Base-by-base conservation (phyloP, 2,888 invertebrate genomes). In the Pogonocherus hispidulus region DNA sequence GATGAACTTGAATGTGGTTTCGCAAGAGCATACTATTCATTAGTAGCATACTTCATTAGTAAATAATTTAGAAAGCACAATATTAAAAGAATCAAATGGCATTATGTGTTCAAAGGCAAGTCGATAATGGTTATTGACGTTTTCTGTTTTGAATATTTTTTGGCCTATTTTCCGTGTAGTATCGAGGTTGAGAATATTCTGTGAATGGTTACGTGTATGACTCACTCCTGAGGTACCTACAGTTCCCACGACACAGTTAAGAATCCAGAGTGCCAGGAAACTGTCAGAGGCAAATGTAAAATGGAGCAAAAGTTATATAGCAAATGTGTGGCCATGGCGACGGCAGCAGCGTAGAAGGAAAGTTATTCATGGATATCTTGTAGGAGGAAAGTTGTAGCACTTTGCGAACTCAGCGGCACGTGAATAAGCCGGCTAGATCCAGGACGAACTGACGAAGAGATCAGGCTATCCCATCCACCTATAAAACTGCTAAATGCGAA, bases 351-450 rank as follows among this genome's bases (percentile, higher is more conserved):
- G 69, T 57, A 41, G 14, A 62, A 60, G 69, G 64, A 69, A 71
- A 71, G 71, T 66, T 71, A 67, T 69, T 69, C 79, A 76, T 76
- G 79, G 79, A 80, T 78, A 80, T 80, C 78, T 76, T 76, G 77
- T 76, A 77, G 76, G 78, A 76, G 62, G 78, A 79, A 80, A 78
- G 79, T 78, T 78, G 78, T 75, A 78, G 78, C 78, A 81, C 80
- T 82, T 82, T 81, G 78, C 79, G 76, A 78, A 80, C 79, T 79
- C 81, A 81, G 78, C 79, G 79, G 80, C 77, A 80, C 80, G 81
- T 80, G 81, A 81, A 81, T 62, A 62, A 62, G 62, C 51, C 62
- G 14, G 32, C 51, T 35, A 51, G 79, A 80, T 76, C 75, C 72
- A 74, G 75, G 76, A 79, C 77, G 79, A 79, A 79, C 79, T 78